Base-by-base conservation (phyloP, 92 coral and sea anemone genomes). In the Palythoa grandis region DNA sequence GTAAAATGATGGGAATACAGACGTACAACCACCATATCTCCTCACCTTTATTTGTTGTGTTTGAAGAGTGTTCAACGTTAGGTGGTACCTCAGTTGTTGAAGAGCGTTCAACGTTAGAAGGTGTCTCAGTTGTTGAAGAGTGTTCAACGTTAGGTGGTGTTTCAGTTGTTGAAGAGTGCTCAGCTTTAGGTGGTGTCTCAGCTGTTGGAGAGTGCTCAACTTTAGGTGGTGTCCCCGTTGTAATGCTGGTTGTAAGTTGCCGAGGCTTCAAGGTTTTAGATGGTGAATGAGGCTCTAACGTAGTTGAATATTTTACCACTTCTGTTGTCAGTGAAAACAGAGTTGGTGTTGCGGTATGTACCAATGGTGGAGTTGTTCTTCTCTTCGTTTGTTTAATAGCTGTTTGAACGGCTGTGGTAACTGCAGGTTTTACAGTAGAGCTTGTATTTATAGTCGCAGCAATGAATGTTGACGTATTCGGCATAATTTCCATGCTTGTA, bases 21-120 rank as follows among this genome's bases (percentile, higher is more conserved):
- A 96, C 95, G 24, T 95, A 92, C 13, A 95, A 82, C 99, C 99
- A 97, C 99, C 99, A 97, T 7, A 91, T 40, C 7, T 80, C 74
- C 66, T 80, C 85, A 50, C 54, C 25, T 13, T 3, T 69, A 11
- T 25, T 69, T 69, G 47, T 65, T 19, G 70, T 3, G 5, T 13
- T 5, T n/a, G 69, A 63, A 0, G 69, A 63, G 29, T 63, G 22
- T 10, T 63, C 69, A 6, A 63, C 78, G 7, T 50, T 37, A 8
- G 61, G 61, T 10, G 78, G 78, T 24, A 17, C 24, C 15, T 48
- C 19, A 17, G 54, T n/a, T 29, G 35, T 29, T 29, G 35, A 29
- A 29, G 35, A 29, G 35, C 35, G 35, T 29, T 29, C 35, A 29
- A 29, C 35, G 35, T 29, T 29, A 29, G n/a, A n/a, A n/a, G 35